Evolutionary conservation across 2,797 vertebrate genomes (phyloP), one percentile per base, ranked within the genome.

Genomic region (Poecilia gillii): DNA sequence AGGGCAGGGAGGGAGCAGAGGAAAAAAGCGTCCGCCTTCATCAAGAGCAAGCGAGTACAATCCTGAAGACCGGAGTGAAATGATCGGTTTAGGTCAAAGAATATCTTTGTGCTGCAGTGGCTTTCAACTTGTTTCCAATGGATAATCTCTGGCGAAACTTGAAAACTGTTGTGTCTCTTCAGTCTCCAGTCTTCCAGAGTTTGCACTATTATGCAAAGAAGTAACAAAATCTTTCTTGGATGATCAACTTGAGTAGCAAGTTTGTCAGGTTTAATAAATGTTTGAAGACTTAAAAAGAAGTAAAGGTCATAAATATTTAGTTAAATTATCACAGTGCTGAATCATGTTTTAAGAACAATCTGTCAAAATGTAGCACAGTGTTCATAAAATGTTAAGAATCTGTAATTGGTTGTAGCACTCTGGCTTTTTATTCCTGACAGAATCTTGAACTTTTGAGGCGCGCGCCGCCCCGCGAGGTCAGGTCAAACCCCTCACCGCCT

Each of bases 401-500:
- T 43, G 4, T 68, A 39, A 68, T 64, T n/a, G n/a, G 39, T n/a
- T 3, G 8, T 71, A 7, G 43, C 1, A 16, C 39, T n/a, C 31
- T 18, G 59, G 7, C 14, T n/a, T 70, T 45, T 68, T 14, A 14
- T 45, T 70, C 25, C 36, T 68, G 39, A 45, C n/a, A 45, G 11
- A 45, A 70, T 43, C 39, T 45, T 13, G 5, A 45, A 88, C 90
- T 91, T 90, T 90, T 91, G 74, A 85, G 84, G 90, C 64, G 43
- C 18, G 78, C 73, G 76, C 82, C 84, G 81, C 80, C 83, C 85
- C 83, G 81, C 87, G 81, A 81, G 73, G 73, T 82, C 89, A 93
- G 90, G 93, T 91, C 86, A 90, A 80, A 84, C 70, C 90, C 72
- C 90, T 91, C 77, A 75, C 87, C 76, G 85, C 47, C 84, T 84